Evolutionary conservation across 2,797 vertebrate species (phyloP).

Genomic region (Brotula barbata): DNA sequence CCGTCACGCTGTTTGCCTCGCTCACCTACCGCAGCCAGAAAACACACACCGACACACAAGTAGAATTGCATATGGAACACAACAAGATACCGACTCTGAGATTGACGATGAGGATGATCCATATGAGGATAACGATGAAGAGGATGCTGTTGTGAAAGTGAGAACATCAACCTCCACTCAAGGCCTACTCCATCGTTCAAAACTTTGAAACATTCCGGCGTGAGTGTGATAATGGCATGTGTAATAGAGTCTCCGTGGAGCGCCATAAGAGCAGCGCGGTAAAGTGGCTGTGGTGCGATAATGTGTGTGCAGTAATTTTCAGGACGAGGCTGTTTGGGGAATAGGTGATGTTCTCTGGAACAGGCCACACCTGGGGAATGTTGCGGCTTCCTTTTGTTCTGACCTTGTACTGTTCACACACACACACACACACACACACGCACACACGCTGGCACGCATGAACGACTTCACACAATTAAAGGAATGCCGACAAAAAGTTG

Average conservation of each 20-base stretch:
- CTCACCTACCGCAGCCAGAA: constrained; percentile 55
- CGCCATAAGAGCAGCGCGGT: neutral
- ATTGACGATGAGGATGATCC: constrained; percentile 10
- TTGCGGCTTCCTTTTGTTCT: constrained; percentile 35
- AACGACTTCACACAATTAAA: constrained; percentile 13
- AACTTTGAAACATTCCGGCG: constrained; percentile 32
- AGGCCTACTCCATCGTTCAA: constrained; percentile 2
- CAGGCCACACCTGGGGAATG: constrained; percentile 51
- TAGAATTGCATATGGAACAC: neutral
- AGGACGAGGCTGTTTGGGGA: constrained; percentile 50
- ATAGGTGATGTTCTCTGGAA: constrained; percentile 50
- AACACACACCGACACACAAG: constrained; percentile 1
- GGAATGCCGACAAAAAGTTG: constrained; percentile 23
- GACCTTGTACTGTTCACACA: constrained; percentile 45
- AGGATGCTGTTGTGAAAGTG: neutral
- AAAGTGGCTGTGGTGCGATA: constrained; percentile 39
- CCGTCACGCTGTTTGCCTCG: constrained; percentile 38
- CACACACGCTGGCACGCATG: neutral
- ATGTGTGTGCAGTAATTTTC: constrained; percentile 59
- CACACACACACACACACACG: constrained; percentile 7
- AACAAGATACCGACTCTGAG: neutral
- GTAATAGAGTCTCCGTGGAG: constrained; percentile 38
- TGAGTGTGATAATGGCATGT: constrained; percentile 32
- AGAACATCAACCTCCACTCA: constrained; percentile 2
- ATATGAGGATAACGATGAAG: constrained; percentile 1